Conservation (phyloP, 2,113 vertebrate species). For the Paramisgurnus dabryanus region DNA sequence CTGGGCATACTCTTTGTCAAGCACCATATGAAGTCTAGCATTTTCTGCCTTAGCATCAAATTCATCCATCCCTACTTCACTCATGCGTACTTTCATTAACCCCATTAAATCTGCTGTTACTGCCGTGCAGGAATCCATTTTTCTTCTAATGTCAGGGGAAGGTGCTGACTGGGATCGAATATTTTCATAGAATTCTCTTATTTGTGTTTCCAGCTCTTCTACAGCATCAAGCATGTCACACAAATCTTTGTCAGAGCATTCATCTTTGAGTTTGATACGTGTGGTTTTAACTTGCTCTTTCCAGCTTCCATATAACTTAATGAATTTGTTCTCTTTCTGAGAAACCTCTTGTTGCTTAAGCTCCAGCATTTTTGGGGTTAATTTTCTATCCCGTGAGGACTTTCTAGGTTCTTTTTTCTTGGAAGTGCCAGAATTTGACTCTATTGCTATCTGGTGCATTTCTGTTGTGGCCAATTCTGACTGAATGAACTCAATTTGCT, state of each 20-base stretch:
- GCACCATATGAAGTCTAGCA: constrained; percentile 39
- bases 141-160: constrained; percentile 39
- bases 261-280: constrained; percentile 28
- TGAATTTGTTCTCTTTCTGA: constrained; percentile 33
- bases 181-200: not conserved
- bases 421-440: not conserved
- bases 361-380: constrained; percentile 43
- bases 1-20: constrained; percentile 51
- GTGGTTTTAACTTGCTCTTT: constrained; percentile 33
- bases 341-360: constrained; percentile 33
- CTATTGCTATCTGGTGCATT: not conserved
- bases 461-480: not conserved
- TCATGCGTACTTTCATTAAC: constrained; percentile 47
- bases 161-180: not conserved
- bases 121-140: constrained; percentile 41
- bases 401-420: constrained; percentile 18
- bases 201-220: constrained; percentile 19
- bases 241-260: constrained; percentile 39
- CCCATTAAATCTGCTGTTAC: constrained; percentile 44
- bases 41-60: constrained; percentile 54
- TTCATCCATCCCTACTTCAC: constrained; percentile 47
- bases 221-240: constrained; percentile 32
- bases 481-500: not conserved
- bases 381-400: constrained; percentile 24
- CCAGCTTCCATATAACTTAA: constrained; percentile 37